Evolutionary conservation across 37 sponge, comb jelly and placozoan genomes (phyloP).

Genomic region (Amphimedon queenslandica): DNA sequence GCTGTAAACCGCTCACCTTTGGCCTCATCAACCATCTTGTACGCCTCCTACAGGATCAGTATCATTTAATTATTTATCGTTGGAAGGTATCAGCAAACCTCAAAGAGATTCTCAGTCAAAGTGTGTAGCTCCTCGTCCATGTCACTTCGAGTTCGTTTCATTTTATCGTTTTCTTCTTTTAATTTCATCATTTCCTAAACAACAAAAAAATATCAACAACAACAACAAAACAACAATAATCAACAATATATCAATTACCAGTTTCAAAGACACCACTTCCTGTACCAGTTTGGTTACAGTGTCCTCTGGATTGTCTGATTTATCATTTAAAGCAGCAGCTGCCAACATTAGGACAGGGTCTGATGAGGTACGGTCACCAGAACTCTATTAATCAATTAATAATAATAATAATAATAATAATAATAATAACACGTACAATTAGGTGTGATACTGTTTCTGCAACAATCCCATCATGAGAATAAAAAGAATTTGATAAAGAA

Average conservation of each 20-base stretch:
- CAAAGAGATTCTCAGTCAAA: constrained; percentile 62
- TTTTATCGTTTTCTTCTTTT: constrained; percentile 41
- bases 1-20: constrained; percentile 53
- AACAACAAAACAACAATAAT: background rate
- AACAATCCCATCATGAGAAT: too few species aligned
- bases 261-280: constrained; percentile 33
- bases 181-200: constrained; percentile 32
- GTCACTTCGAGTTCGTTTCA: constrained; percentile 4
- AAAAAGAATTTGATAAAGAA: too few species aligned
- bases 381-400: background rate
- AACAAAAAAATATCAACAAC: background rate
- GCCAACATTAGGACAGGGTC: background rate
- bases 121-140: constrained; percentile 64
- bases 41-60: constrained; percentile 28
- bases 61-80: background rate
- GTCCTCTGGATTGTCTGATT: background rate
- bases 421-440: too few species aligned
- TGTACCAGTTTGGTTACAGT: constrained; percentile 21
- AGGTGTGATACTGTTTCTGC: too few species aligned
- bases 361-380: background rate
- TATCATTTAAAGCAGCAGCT: background rate
- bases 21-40: constrained; percentile 77
- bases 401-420: too few species aligned
- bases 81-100: constrained; percentile 18
- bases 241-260: constrained; percentile 20